Conservation (phyloP, 2,888 invertebrate genomes). For the Drosophila demipolita region DNA sequence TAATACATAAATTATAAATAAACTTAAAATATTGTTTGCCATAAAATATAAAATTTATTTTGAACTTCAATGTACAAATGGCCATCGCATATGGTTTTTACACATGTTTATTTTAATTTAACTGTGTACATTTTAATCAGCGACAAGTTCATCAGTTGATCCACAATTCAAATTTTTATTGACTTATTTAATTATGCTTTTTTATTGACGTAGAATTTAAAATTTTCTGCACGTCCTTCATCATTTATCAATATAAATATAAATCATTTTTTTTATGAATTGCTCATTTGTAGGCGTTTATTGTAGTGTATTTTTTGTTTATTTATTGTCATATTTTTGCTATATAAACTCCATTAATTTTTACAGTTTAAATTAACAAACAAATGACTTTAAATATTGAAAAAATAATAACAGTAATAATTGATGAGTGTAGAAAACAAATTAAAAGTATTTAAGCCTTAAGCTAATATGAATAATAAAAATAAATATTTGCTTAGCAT, state of each 20-base stretch:
- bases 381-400: constrained; percentile 1
- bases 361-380: not conserved
- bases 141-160: not conserved
- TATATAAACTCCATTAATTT: not conserved
- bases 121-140: constrained; percentile 6
- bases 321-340: not conserved
- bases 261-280: not conserved
- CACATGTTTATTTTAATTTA: not conserved
- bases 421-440: not conserved
- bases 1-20: constrained; percentile 40
- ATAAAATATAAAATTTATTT: constrained; percentile 13
- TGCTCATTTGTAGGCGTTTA: not conserved
- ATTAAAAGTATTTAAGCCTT: constrained; percentile 29
- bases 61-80: constrained; percentile 45
- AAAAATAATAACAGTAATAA: not conserved
- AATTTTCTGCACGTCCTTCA: constrained; percentile 39
- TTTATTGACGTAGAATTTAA: constrained; percentile 13
- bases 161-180: constrained; percentile 39
- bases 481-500: constrained; percentile 52
- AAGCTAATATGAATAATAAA: constrained; percentile 18
- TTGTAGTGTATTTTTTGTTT: not conserved
- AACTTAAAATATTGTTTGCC: constrained; percentile 30
- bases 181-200: constrained; percentile 41
- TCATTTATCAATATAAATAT: constrained; percentile 41
- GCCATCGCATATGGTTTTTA: not conserved